These are phyloP conservation scores for Oreotrochilus melanogaster DNA, from an alignment of 2,113 vertebrate genomes.

Conservation along the genomic window DNA sequence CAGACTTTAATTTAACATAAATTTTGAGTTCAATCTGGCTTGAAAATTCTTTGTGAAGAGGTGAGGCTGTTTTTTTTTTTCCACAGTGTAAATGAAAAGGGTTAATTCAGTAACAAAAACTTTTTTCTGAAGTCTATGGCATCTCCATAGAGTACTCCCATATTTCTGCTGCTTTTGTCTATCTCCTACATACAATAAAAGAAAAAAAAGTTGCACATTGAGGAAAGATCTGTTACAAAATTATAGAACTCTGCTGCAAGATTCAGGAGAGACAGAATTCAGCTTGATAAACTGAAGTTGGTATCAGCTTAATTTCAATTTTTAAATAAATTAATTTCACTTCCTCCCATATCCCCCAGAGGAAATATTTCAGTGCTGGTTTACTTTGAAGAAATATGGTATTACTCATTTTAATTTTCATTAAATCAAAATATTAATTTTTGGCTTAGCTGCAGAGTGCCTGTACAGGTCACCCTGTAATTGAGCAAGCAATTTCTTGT, in stretches of 20 bases:
- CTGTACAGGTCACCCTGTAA: neutral
- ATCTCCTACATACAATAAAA: neutral
- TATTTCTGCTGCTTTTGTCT: neutral
- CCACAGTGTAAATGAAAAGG: no score
- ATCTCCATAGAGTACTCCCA: neutral
- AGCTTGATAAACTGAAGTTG: neutral
- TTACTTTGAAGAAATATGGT: neutral
- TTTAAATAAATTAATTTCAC: neutral
- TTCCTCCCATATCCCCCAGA: neutral
- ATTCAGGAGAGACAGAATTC: neutral
- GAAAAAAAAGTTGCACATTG: accelerated
- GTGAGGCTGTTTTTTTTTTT: no score
- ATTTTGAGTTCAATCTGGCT: neutral
- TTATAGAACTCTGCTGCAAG: neutral
- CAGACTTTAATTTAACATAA: neutral
- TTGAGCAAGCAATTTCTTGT: neutral
- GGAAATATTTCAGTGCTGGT: neutral
- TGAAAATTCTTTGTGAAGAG: neutral
- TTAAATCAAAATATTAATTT: neutral
- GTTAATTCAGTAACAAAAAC: neutral
- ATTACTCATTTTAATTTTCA: neutral
- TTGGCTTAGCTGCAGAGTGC: neutral
- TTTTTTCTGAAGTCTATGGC: neutral
- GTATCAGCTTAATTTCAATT: neutral
- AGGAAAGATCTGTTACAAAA: neutral